These are phyloP conservation scores for Odontocerum albicorne DNA, from an alignment of 2,888 invertebrate species.

Conservation along the genomic window DNA sequence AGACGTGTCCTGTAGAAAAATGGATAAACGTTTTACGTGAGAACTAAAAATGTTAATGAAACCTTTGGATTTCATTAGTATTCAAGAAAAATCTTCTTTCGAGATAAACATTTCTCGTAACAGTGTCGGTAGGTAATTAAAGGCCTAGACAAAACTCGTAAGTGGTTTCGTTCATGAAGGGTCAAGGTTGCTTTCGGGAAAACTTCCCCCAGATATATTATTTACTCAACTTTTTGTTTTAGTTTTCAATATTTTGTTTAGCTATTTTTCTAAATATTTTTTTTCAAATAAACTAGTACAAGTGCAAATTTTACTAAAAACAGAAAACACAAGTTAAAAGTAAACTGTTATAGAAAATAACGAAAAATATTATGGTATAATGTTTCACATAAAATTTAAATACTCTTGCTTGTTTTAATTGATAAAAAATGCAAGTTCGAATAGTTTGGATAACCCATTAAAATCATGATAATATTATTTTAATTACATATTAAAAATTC, in stretches of 20 bases:
- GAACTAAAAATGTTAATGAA: constrained; percentile 32
- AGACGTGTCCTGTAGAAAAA: constrained; percentile 28
- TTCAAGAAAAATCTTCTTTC: constrained; percentile 29
- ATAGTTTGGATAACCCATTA: no score
- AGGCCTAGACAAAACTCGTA: constrained; percentile 4
- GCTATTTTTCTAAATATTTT: neutral
- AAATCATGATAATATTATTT: no score
- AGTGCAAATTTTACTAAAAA: no score
- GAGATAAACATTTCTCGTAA: constrained; percentile 32
- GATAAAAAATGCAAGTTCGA: no score
- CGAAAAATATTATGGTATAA: no score
- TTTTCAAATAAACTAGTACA: no score
- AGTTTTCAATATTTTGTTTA: neutral
- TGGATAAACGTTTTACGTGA: constrained; percentile 34
- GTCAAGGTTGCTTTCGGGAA: neutral
- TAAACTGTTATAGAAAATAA: no score
- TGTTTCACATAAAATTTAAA: no score
- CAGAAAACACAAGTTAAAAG: no score
- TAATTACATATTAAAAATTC: no score
- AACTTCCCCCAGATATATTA: neutral
- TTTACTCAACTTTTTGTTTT: neutral
- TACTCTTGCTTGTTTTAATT: no score
- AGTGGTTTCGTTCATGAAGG: constrained; percentile 3
- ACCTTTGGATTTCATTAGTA: constrained; percentile 32
- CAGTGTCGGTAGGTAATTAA: constrained; percentile 30